phyloP scores from a whole-genome alignment of 2,113 vertebrate species.

The Saguinus midas region DNA sequence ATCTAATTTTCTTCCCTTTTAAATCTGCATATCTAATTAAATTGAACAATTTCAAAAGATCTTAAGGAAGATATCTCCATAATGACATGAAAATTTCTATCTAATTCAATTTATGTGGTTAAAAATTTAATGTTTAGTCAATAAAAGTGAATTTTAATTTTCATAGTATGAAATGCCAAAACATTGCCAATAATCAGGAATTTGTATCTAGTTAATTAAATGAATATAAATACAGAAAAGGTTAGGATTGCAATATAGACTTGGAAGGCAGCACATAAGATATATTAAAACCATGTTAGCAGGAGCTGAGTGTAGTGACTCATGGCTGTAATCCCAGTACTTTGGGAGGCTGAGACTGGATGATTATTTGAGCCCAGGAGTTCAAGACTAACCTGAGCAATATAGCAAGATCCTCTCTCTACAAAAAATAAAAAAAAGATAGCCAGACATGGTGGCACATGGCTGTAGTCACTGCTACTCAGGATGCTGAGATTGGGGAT shows the following conservation, averaged over 20 bases:
- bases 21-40: neutral
- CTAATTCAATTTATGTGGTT: neutral
- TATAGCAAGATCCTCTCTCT: too few relatives aligned
- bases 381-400: too few relatives aligned
- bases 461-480: too few relatives aligned
- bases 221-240: neutral
- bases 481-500: too few relatives aligned
- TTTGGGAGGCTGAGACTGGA: too few relatives aligned
- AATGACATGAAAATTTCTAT: slow-evolving; percentile 19
- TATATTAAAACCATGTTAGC: neutral
- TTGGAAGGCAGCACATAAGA: neutral
- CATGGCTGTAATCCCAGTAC: too few relatives aligned
- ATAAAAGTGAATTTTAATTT: neutral
- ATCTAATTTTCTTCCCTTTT: neutral
- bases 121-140: slow-evolving; percentile 36
- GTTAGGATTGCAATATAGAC: neutral
- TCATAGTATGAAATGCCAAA: neutral
- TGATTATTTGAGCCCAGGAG: too few relatives aligned
- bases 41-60: neutral
- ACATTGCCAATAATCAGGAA: neutral
- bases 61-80: neutral
- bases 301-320: too few relatives aligned
- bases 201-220: neutral
- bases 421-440: too few relatives aligned
- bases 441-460: too few relatives aligned